Percentiles rank a stretch among this genome's conserved stretches.
Evolutionary conservation across 2,113 vertebrate genomes (phyloP).

Genomic region (Gymnorhina tibicen): DNA sequence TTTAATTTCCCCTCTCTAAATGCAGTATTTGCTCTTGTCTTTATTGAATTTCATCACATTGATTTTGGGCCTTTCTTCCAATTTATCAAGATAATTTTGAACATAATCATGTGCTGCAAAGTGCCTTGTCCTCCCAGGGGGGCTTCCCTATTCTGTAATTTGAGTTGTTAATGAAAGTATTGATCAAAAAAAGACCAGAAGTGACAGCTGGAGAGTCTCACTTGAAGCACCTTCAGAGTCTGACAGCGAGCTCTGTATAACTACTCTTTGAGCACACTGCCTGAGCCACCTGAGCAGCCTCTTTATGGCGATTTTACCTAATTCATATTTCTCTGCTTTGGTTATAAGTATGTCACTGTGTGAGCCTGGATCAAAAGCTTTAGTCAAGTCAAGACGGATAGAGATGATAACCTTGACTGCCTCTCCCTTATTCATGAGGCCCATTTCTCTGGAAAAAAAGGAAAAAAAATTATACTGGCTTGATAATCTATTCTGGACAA

Average conservation of each 20-base stretch:
- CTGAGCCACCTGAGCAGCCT: not conserved
- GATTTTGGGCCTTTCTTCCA: slow-evolving; percentile 10
- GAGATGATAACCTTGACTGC: not conserved
- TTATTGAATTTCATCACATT: slow-evolving; percentile 25
- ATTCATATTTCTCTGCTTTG: not conserved
- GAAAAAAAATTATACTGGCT: not conserved
- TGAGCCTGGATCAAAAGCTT: not conserved
- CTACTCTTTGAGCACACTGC: not conserved
- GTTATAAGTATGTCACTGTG: not conserved
- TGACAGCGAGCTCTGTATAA: not conserved
- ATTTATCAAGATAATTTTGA: slow-evolving; percentile 25
- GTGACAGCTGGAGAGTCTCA: not conserved
- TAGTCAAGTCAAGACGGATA: slow-evolving; percentile 9
- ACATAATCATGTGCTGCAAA: slow-evolving; percentile 8
- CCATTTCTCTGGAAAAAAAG: not conserved
- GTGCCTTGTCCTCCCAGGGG: not conserved
- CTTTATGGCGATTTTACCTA: not conserved
- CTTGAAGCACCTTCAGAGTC: not conserved
- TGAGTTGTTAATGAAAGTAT: slow-evolving; percentile 44
- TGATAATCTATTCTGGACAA: slow-evolving; percentile 23
- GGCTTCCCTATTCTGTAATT: not conserved
- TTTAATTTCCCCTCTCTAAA: not conserved
- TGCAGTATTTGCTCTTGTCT: not conserved
- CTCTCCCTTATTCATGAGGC: not conserved
- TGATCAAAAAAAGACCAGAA: not conserved